Percentiles rank a stretch among this genome's conserved stretches.
phyloP scores from a whole-genome alignment of 2,113 vertebrate species.

The Microcebus tavaratra region DNA sequence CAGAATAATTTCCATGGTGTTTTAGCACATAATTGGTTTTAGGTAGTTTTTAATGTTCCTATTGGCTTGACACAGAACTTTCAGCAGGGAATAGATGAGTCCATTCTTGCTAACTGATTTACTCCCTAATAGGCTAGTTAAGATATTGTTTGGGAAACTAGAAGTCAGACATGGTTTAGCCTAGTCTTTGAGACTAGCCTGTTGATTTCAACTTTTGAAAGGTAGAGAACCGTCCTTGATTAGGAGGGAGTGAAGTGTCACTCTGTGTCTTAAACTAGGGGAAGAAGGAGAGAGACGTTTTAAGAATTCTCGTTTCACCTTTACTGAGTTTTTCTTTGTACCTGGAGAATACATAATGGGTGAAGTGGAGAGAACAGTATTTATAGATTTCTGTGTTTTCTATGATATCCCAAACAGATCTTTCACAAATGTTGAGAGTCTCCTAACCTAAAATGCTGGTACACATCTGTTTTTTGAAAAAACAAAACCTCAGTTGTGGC shows the following conservation, averaged over 20 bases:
- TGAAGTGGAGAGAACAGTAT: background rate
- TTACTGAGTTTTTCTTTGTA: background rate
- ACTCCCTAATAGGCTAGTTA: background rate
- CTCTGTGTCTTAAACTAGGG: background rate
- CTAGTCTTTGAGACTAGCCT: background rate
- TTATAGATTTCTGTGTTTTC: rapidly evolving
- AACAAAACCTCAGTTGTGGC: background rate
- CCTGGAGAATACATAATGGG: background rate
- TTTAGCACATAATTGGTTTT: background rate
- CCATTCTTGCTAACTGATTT: background rate
- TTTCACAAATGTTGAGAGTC: background rate
- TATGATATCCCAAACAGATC: rapidly evolving
- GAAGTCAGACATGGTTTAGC: background rate
- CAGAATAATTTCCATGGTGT: background rate
- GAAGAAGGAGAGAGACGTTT: background rate
- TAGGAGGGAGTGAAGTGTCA: background rate
- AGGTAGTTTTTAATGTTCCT: background rate
- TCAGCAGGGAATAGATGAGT: background rate
- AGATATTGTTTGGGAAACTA: background rate
- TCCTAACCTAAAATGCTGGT: background rate
- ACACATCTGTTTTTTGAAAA: no score
- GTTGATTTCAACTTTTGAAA: background rate
- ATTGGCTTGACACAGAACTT: background rate
- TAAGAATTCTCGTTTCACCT: rapidly evolving
- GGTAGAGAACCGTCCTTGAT: background rate